These are phyloP conservation scores for Pantherophis guttatus DNA, from an alignment of 2,113 vertebrate species.

Conservation along the genomic window DNA sequence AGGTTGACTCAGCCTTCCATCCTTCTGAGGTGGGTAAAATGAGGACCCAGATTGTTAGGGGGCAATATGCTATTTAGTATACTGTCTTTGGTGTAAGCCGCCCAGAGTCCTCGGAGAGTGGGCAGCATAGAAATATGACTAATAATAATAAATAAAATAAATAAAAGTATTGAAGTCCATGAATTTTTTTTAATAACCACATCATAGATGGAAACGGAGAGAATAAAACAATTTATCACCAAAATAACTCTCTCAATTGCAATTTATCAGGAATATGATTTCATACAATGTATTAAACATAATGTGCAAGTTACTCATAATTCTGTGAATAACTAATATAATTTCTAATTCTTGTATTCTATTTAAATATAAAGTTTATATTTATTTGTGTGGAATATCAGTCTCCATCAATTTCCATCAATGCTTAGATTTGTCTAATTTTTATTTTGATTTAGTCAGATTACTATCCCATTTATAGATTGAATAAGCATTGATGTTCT, in stretches of 20 bases:
- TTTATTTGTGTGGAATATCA: background rate
- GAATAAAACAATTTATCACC: background rate
- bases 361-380: background rate
- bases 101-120: no score
- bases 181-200: background rate
- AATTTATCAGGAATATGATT: background rate
- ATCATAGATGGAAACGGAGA: background rate
- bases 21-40: no score
- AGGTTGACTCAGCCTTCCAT: no score
- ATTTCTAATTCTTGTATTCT: background rate
- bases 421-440: background rate
- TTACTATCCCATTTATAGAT: background rate
- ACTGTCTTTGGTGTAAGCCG: no score
- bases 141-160: no score
- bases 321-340: background rate
- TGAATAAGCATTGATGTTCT: background rate
- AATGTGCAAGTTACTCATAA: background rate
- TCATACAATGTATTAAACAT: background rate
- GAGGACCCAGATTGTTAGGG: no score
- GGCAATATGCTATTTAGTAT: no score
- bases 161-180: background rate
- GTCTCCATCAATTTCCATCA: background rate
- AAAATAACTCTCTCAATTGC: background rate
- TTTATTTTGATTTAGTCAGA: background rate
- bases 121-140: no score